These are phyloP conservation scores for Chymomyza amoena DNA, from an alignment of 2,888 invertebrate species.

Conservation along the genomic window DNA sequence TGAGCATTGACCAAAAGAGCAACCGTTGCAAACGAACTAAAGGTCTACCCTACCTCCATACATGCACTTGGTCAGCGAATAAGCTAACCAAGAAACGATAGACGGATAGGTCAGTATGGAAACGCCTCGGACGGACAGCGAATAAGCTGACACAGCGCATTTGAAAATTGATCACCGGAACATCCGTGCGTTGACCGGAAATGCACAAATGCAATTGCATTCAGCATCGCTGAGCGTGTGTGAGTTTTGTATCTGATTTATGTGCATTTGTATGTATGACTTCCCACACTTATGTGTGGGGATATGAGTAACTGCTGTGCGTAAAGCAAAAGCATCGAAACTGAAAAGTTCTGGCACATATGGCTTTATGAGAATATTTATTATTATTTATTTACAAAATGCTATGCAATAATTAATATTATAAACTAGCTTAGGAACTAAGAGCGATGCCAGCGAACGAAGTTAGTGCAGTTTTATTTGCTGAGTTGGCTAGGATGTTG, in stretches of 20 bases:
- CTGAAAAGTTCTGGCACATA: neutral
- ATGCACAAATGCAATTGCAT: slow-evolving; percentile 66
- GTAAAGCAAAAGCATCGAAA: neutral
- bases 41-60: neutral
- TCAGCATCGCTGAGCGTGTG: slow-evolving; percentile 4
- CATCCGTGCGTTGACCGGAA: slow-evolving; percentile 71
- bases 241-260: slow-evolving; percentile 8
- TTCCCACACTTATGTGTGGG: slow-evolving; percentile 7
- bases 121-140: slow-evolving; percentile 24
- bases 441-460: no score
- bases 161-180: slow-evolving; percentile 72
- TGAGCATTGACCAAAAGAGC: slow-evolving; percentile 9
- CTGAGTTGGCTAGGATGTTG: no score
- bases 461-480: no score
- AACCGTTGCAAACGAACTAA: slow-evolving; percentile 20
- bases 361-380: neutral
- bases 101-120: neutral
- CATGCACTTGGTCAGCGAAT: slow-evolving; percentile 22
- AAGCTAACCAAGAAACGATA: slow-evolving; percentile 3
- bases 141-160: slow-evolving; percentile 63
- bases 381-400: no score
- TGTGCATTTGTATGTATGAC: neutral
- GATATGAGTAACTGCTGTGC: slow-evolving; percentile 48
- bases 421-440: no score
- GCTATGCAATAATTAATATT: no score